These are phyloP conservation scores for Sprattus sprattus DNA, from an alignment of 2,113 vertebrate species.

Conservation along the genomic window DNA sequence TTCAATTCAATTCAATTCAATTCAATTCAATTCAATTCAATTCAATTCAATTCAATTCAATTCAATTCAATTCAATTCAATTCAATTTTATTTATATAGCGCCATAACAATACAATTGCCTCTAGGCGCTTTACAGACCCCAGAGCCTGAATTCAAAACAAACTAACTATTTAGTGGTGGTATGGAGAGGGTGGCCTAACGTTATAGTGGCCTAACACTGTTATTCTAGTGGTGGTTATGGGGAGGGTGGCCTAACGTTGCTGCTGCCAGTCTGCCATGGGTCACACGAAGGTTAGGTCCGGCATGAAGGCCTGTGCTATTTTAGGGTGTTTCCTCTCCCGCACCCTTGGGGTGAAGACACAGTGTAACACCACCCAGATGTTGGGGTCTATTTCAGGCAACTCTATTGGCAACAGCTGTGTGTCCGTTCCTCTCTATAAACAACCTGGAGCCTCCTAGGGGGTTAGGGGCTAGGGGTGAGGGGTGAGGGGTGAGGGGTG, in stretches of 20 bases:
- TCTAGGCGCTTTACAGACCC: too few species aligned
- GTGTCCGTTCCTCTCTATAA: background rate
- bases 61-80: too few species aligned
- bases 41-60: too few species aligned
- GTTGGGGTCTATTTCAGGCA: constrained; percentile 29
- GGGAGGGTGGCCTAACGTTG: background rate
- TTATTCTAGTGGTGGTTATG: background rate
- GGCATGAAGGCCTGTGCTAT: constrained; percentile 28
- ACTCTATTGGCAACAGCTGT: constrained; percentile 19
- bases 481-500: too few species aligned
- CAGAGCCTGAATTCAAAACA: too few species aligned
- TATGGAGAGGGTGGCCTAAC: background rate
- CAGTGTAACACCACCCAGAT: constrained; percentile 34
- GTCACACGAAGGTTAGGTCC: constrained; percentile 4
- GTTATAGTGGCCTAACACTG: too few species aligned
- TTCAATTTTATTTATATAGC: too few species aligned
- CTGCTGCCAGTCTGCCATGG: background rate
- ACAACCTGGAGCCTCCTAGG: background rate
- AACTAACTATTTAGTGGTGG: too few species aligned
- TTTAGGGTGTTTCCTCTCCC: constrained; percentile 33
- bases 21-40: too few species aligned
- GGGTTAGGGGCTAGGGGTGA: too few species aligned
- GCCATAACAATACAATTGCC: too few species aligned
- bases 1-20: too few species aligned
- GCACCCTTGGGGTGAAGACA: constrained; percentile 31